These are phyloP conservation scores for Momotus momota DNA, from an alignment of 2,797 vertebrate genomes.

Conservation along the genomic window DNA sequence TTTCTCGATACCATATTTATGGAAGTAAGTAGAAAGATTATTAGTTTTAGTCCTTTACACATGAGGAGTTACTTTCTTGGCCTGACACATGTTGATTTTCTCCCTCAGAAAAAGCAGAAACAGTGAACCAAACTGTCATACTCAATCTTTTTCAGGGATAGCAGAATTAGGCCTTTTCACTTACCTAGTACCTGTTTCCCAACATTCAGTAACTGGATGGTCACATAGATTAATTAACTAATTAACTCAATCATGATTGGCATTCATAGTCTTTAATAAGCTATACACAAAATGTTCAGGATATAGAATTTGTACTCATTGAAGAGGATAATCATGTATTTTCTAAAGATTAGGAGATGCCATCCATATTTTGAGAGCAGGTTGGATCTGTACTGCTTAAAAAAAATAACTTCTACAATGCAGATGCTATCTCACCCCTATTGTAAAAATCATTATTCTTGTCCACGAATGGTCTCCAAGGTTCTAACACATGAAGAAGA, in stretches of 20 bases:
- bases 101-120: not conserved
- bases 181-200: not conserved
- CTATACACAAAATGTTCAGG: not conserved
- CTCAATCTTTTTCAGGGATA: not conserved
- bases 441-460: not conserved
- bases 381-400: not conserved
- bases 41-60: not conserved
- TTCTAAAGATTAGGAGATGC: not conserved
- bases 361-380: not conserved
- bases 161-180: not conserved
- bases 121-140: not conserved
- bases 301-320: not conserved
- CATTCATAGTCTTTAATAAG: not conserved
- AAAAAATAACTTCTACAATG: not conserved
- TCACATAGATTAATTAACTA: not conserved
- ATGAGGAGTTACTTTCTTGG: not conserved
- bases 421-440: not conserved
- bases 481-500: not conserved
- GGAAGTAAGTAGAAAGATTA: not conserved
- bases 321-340: not conserved
- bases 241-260: not conserved
- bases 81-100: not conserved
- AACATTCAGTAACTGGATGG: not conserved
- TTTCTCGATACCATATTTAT: not conserved
- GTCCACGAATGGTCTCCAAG: not conserved